These are phyloP conservation scores for Bathynomus jamesi DNA, from an alignment of 1,140 invertebrate genomes.

Conservation along the genomic window DNA sequence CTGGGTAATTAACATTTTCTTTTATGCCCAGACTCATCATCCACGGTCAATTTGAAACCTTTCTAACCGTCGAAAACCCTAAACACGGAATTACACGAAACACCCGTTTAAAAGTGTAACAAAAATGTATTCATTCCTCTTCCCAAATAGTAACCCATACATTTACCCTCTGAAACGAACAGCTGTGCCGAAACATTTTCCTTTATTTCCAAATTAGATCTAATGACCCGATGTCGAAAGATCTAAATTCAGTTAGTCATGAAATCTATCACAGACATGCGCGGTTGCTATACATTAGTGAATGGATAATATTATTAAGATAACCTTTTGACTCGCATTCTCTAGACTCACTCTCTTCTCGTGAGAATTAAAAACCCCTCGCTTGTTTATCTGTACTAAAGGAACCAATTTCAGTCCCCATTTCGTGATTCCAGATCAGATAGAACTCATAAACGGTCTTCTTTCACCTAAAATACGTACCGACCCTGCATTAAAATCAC, in stretches of 20 bases:
- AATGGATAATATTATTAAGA: constrained; percentile 1
- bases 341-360: not conserved
- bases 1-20: not conserved
- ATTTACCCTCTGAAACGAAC: no score
- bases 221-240: not conserved
- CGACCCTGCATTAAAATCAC: not conserved
- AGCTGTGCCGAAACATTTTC: not conserved
- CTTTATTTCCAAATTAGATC: not conserved
- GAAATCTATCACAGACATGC: not conserved
- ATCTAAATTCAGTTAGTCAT: not conserved
- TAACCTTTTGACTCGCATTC: not conserved
- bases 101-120: no score
- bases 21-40: not conserved
- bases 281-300: not conserved
- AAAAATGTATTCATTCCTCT: no score
- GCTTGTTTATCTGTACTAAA: not conserved
- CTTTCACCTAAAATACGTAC: not conserved
- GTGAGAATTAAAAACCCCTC: not conserved
- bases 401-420: not conserved
- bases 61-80: not conserved
- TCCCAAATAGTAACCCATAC: no score
- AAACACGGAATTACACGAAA: not conserved
- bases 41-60: not conserved
- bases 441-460: not conserved
- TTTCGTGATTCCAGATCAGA: not conserved